Conservation (phyloP, 2,797 vertebrate species). For the Sphenopsis melanotis region DNA sequence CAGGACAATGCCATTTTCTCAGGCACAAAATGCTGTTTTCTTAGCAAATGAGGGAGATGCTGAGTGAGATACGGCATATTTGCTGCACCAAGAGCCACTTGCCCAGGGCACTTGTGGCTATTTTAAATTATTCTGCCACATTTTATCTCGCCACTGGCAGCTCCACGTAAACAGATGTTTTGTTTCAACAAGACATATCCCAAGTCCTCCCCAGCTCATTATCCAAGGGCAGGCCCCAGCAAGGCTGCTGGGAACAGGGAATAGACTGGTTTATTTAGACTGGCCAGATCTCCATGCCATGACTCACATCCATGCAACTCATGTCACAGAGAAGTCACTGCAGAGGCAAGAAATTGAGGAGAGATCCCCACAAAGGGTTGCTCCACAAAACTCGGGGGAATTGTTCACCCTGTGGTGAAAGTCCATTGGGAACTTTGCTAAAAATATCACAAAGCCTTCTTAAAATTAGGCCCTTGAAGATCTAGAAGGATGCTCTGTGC, state of each 20-base stretch:
- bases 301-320: neutral
- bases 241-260: neutral
- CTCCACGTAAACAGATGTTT: neutral
- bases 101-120: neutral
- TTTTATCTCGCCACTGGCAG: neutral
- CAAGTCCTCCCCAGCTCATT: neutral
- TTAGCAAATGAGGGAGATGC: neutral
- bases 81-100: fast-evolving
- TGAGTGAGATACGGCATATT: neutral
- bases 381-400: neutral
- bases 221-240: neutral
- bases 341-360: neutral
- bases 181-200: neutral
- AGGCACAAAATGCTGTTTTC: neutral
- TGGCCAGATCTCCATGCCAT: neutral
- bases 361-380: neutral
- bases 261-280: slow-evolving; percentile 46
- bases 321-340: neutral
- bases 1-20: neutral
- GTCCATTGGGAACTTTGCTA: neutral
- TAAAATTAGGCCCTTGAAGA: fast-evolving
- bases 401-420: neutral
- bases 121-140: neutral
- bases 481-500: neutral
- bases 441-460: neutral